Evolutionary conservation across 2,113 vertebrate species (phyloP).

Genomic region (Burhinus oedicnemus): DNA sequence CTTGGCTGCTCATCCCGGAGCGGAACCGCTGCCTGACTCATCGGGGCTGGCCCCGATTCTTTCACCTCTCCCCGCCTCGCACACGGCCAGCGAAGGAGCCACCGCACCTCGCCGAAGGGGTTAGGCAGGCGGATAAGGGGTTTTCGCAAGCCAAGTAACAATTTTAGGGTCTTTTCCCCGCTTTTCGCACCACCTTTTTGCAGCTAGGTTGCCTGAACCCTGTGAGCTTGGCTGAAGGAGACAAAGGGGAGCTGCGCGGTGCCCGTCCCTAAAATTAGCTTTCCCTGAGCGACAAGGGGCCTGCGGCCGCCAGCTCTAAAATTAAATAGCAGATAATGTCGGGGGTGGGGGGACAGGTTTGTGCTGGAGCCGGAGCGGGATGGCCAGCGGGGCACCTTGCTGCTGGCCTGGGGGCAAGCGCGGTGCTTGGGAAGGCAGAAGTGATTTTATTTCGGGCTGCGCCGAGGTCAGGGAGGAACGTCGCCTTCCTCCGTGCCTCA

Average conservation of each 20-base stretch:
- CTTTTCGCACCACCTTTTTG: fast-evolving
- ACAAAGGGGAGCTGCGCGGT: neutral
- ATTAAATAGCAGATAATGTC: neutral
- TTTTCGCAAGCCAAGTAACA: fast-evolving
- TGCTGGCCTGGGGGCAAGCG: fast-evolving
- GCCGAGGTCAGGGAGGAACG: neutral
- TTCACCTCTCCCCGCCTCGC: neutral
- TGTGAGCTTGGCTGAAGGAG: neutral
- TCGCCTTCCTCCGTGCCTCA: neutral
- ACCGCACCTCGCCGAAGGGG: fast-evolving
- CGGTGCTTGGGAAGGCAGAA: neutral
- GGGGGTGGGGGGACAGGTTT: neutral
- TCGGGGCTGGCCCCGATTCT: neutral
- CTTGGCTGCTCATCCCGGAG: neutral
- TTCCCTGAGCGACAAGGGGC: neutral
- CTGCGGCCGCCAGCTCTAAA: neutral
- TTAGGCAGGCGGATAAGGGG: fast-evolving
- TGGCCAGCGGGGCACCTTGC: neutral
- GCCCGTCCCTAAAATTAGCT: neutral
- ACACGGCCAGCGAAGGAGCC: neutral
- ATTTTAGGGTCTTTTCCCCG: neutral
- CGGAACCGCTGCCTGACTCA: neutral
- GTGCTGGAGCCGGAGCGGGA: fast-evolving
- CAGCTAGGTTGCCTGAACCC: fast-evolving
- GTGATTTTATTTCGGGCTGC: neutral